Evolutionary conservation across 2,888 invertebrate species (phyloP).

Genomic region (Netelia melanura): DNA sequence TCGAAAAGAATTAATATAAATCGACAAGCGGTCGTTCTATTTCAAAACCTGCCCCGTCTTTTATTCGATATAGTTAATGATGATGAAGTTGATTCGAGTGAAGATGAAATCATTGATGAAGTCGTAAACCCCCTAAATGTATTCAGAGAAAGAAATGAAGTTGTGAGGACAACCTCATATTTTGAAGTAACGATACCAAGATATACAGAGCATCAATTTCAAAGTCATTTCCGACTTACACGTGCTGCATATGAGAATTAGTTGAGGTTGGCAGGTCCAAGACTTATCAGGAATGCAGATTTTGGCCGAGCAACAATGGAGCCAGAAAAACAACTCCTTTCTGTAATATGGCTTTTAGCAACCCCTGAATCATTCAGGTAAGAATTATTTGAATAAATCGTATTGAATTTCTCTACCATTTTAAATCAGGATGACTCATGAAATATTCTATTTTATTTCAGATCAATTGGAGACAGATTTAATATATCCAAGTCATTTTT

Average conservation of each 20-base stretch:
- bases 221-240: conserved; percentile 31
- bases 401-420: neutral
- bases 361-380: conserved; percentile 69
- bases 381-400: neutral
- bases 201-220: conserved; percentile 23
- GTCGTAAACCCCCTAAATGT: neutral
- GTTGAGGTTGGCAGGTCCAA: conserved; percentile 1
- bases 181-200: conserved; percentile 6
- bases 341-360: conserved; percentile 69
- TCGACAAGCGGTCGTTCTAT: neutral
- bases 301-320: conserved; percentile 38
- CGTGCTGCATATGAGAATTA: conserved; percentile 16
- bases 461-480: conserved; percentile 53
- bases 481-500: conserved; percentile 61
- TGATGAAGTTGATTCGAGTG: conserved; percentile 9
- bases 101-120: conserved; percentile 18
- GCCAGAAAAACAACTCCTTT: conserved; percentile 54
- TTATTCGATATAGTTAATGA: neutral
- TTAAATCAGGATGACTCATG: neutral
- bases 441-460: conserved; percentile 33
- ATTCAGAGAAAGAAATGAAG: conserved; percentile 6
- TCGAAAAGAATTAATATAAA: neutral
- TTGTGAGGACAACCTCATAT: conserved; percentile 8
- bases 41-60: conserved; percentile 3
- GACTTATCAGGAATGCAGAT: neutral